Conservation (phyloP, 1,140 invertebrate species). For the Arion vulgaris region DNA sequence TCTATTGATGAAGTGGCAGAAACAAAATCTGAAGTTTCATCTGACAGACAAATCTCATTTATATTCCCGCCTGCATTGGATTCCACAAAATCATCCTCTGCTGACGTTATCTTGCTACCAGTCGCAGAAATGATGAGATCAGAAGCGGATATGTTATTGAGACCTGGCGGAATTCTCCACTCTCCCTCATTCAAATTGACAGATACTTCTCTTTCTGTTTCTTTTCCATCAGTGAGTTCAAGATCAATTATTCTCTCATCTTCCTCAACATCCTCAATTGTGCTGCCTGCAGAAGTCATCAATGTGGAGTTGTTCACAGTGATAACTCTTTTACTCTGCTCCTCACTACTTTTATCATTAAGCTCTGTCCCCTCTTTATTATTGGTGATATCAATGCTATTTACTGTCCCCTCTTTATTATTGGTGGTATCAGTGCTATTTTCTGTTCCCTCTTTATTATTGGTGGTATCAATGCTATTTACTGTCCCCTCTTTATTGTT, state of each 20-base stretch:
- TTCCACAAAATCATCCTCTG: not conserved
- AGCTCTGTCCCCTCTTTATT: not conserved
- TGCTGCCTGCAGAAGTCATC: not conserved
- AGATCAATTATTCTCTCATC: slow-evolving; percentile 13
- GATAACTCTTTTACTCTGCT: slow-evolving; percentile 4
- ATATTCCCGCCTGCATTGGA: not conserved
- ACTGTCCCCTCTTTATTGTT: not conserved
- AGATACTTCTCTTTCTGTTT: slow-evolving; percentile 33
- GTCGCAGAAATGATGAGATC: not conserved
- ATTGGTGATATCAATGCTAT: not conserved
- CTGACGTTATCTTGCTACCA: not conserved
- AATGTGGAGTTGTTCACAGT: not conserved
- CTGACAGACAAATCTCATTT: not conserved
- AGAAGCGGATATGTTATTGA: not conserved
- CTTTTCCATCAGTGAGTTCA: not conserved
- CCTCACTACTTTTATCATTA: not conserved
- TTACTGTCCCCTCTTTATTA: not conserved
- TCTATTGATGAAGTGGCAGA: not conserved
- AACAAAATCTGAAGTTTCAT: not conserved
- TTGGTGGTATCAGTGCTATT: not conserved
- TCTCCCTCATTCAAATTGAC: slow-evolving; percentile 13
- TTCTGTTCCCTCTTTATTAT: not conserved
- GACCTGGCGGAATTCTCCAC: slow-evolving; percentile 2
- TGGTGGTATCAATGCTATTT: not conserved
- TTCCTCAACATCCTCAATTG: slow-evolving; percentile 19